phyloP scores from a whole-genome alignment of 2,888 invertebrate genomes.

The Cepaea hortensis region DNA sequence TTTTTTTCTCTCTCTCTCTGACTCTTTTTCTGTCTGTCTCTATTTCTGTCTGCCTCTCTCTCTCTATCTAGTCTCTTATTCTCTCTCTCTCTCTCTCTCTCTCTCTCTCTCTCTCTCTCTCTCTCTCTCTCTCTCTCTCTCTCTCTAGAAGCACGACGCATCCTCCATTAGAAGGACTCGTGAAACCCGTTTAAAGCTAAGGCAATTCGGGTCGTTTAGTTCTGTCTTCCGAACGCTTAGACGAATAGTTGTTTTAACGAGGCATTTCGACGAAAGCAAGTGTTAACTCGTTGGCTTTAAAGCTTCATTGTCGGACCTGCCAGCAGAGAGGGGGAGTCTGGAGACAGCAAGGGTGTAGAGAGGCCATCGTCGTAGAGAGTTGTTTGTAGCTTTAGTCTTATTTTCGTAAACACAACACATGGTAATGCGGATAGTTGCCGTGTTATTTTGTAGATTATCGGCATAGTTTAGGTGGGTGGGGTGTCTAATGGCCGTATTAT shows the following conservation, averaged over 20 bases:
- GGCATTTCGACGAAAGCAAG: neutral
- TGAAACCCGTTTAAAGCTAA: neutral
- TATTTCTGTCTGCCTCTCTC: too few relatives aligned
- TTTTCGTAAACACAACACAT: too few relatives aligned
- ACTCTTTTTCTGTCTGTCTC: too few relatives aligned
- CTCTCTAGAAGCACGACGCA: neutral
- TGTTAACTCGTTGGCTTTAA: neutral
- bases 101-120: too few relatives aligned
- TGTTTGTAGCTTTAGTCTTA: too few relatives aligned
- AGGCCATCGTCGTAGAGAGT: neutral
- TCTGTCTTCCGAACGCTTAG: neutral
- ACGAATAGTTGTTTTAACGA: slow-evolving; percentile 1
- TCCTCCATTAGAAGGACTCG: neutral
- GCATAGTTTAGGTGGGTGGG: too few relatives aligned
- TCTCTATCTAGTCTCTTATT: too few relatives aligned
- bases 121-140: neutral
- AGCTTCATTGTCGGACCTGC: slow-evolving; percentile 5
- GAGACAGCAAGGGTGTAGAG: neutral
- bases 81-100: too few relatives aligned
- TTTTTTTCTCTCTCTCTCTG: too few relatives aligned
- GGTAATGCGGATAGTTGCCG: too few relatives aligned
- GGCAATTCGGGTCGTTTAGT: neutral
- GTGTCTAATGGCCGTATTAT: too few relatives aligned
- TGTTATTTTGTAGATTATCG: too few relatives aligned
- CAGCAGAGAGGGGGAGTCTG: neutral